Evolutionary conservation across 2,797 vertebrate species (phyloP).

Genomic region (Diglossa cyanea): DNA sequence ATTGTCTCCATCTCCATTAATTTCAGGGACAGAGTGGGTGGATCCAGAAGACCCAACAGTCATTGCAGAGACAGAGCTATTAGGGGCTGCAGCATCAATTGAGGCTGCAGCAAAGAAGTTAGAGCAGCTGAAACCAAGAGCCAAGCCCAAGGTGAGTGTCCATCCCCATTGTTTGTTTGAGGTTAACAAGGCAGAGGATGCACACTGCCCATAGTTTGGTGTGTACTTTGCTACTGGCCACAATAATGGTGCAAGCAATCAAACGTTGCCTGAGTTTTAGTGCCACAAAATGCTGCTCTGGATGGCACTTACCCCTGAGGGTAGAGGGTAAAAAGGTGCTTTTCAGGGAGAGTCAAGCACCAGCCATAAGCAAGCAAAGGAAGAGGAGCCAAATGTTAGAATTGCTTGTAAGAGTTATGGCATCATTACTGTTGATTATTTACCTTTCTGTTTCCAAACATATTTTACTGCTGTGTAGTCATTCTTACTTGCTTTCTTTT

Average conservation of each 20-base stretch:
- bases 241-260: neutral
- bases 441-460: neutral
- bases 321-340: neutral
- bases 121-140: constrained; percentile 95
- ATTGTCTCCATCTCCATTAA: constrained; percentile 8
- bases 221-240: neutral
- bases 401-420: neutral
- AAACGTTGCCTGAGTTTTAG: neutral
- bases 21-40: constrained; percentile 92
- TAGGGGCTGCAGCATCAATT: constrained; percentile 96
- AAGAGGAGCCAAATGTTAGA: neutral
- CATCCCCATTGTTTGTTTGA: neutral
- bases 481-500: neutral
- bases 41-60: constrained; percentile 97
- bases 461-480: neutral
- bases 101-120: constrained; percentile 99
- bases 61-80: constrained; percentile 93
- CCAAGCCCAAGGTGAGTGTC: constrained; percentile 93
- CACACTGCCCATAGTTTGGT: neutral
- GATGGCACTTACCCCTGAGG: neutral
- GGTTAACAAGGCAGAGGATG: neutral
- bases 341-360: neutral
- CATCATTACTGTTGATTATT: neutral
- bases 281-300: neutral
- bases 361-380: neutral